Evolutionary conservation across 2,888 invertebrate genomes (phyloP), one percentile per base, ranked within the genome.

Genomic region (Dasysyrphus albostriatus): DNA sequence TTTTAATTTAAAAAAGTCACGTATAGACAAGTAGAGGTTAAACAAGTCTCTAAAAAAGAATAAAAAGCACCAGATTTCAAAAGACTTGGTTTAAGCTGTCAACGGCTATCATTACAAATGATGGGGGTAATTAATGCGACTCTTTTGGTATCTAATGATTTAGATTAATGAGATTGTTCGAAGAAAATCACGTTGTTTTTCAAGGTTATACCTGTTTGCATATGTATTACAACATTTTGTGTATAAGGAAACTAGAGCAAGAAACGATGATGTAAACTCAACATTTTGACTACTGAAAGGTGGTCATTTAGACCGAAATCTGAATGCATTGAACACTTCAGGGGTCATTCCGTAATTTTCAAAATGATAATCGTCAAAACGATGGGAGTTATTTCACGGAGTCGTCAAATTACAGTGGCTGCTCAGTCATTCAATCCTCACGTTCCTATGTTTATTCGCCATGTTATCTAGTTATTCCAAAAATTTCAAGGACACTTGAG

Each of bases 191-290:
- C 44, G 42, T 63, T 29, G 32, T 29, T 44, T 42, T 29, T 32
- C 44, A 63, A 63, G 63, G 63, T 63, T 63, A 44, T 6, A n/a
- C n/a, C n/a, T n/a, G n/a, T n/a, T n/a, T n/a, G n/a, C n/a, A 1
- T 2, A 14, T 14, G 0, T 51, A 24, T 16, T 19, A 49, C 49
- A 49, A 1, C 19, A 16, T 47, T 9, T 9, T 47, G 16, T 47
- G 2, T 47, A n/a, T n/a, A 49, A 49, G 49, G 19, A 19, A 49
- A 10, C 1, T 49, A 19, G 47, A 47, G 8, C 16, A 47, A 9
- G 3, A 47, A 0, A 5, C 10, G 49, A 49, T 12, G 10, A 3
- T 49, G 10, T 19, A 47, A 16, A 47, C 14, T 39, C 2, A 39
- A 39, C 1, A n/a, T n/a, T n/a, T n/a, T n/a, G n/a, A n/a, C n/a